Percentiles rank a stretch among this genome's conserved stretches.
These are phyloP conservation scores for Drosophila sucinea DNA, from an alignment of 1,140 invertebrate species.

Conservation along the genomic window DNA sequence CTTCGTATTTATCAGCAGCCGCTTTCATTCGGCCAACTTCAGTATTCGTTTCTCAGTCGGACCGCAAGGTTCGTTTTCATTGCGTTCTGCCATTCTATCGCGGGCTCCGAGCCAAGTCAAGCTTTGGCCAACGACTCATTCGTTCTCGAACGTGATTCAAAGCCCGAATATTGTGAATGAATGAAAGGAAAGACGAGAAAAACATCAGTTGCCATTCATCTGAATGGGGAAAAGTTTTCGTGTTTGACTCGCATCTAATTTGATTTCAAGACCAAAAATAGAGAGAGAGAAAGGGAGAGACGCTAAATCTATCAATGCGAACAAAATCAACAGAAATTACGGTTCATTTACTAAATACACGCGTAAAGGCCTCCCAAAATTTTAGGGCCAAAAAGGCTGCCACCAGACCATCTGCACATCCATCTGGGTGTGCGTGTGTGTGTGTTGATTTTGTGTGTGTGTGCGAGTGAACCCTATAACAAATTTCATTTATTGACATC, in stretches of 20 bases:
- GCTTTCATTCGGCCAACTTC: constrained; percentile 47
- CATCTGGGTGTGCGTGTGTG: constrained; percentile 19
- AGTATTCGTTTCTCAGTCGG: constrained; percentile 61
- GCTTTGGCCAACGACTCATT: constrained; percentile 27
- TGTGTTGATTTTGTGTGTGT: constrained; percentile 14
- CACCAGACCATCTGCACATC: not conserved
- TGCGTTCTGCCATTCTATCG: not conserved
- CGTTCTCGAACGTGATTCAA: constrained; percentile 15
- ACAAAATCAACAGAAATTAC: constrained; percentile 44
- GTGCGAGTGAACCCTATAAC: constrained; percentile 28
- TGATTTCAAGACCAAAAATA: constrained; percentile 24
- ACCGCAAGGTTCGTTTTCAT: constrained; percentile 31
- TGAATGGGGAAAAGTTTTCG: constrained; percentile 24
- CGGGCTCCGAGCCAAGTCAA: constrained; percentile 18
- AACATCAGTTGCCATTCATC: constrained; percentile 37
- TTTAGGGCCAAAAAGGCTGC: constrained; percentile 8
- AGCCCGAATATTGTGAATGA: not conserved
- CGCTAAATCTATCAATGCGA: constrained; percentile 6
- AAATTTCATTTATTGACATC: constrained; percentile 58
- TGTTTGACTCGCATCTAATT: constrained; percentile 26
- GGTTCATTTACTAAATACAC: constrained; percentile 58
- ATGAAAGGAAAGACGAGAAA: not conserved
- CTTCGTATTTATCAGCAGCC: constrained; percentile 60
- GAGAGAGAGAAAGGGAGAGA: constrained; percentile 9
- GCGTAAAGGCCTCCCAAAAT: constrained; percentile 12